These are phyloP conservation scores for Chloromyia formosa DNA, from an alignment of 2,888 invertebrate genomes.

Conservation along the genomic window DNA sequence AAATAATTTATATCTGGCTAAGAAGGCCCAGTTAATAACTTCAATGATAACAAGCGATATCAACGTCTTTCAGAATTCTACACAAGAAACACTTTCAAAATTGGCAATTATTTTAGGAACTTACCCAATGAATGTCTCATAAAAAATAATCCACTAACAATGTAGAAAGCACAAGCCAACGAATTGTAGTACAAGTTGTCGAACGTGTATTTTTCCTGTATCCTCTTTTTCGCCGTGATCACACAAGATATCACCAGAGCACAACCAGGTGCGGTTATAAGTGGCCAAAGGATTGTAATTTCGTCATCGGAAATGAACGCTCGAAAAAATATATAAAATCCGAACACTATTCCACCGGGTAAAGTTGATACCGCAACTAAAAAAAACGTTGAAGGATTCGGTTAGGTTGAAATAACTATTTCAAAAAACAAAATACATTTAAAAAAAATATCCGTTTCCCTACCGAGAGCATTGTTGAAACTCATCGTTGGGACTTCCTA, in stretches of 20 bases:
- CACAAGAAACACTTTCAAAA: no score
- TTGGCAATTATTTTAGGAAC: no score
- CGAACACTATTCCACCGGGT: slow-evolving; percentile 31
- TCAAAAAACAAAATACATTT: background rate
- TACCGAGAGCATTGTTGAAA: slow-evolving; percentile 37
- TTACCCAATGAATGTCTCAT: slow-evolving; percentile 31
- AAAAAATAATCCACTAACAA: slow-evolving; percentile 40
- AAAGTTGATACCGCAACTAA: slow-evolving; percentile 25
- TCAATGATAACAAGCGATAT: no score
- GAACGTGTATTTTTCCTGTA: slow-evolving; percentile 36
- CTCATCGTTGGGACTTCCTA: slow-evolving; percentile 20
- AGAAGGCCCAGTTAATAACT: no score
- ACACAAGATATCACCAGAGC: slow-evolving; percentile 24
- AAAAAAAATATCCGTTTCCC: background rate
- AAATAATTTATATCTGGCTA: no score
- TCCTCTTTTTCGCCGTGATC: slow-evolving; percentile 13
- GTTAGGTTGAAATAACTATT: background rate
- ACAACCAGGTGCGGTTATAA: slow-evolving; percentile 19
- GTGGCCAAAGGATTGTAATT: slow-evolving; percentile 6
- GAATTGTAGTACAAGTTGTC: slow-evolving; percentile 35
- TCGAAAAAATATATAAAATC: slow-evolving; percentile 28
- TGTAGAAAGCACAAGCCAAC: slow-evolving; percentile 29
- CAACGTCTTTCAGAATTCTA: no score
- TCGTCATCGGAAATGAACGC: background rate
- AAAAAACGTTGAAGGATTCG: background rate